phyloP scores from a whole-genome alignment of 2,113 vertebrate species.

The Tychaedon coryphoeus region DNA sequence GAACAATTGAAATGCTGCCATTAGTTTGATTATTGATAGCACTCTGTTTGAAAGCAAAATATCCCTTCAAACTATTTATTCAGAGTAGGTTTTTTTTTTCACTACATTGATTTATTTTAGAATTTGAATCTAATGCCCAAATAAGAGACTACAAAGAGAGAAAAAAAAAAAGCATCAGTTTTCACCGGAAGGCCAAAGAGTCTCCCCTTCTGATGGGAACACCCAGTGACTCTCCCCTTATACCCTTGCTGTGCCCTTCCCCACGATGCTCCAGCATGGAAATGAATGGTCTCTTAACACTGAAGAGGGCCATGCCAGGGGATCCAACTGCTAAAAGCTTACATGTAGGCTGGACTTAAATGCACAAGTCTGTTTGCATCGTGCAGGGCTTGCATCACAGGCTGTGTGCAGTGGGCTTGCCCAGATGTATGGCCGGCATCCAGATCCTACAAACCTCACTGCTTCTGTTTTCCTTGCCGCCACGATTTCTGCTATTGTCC shows the following conservation, averaged over 20 bases:
- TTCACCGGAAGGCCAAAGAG: neutral
- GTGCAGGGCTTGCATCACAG: neutral
- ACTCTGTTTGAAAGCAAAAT: neutral
- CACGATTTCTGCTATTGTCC: neutral
- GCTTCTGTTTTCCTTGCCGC: slow-evolving; percentile 37
- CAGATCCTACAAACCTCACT: neutral
- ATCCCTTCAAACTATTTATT: neutral
- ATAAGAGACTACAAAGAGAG: neutral
- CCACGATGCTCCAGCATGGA: neutral
- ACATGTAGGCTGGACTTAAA: neutral
- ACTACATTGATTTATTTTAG: neutral
- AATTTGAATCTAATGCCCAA: neutral
- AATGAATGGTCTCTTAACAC: neutral
- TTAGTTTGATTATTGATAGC: neutral
- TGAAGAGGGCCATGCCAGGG: neutral
- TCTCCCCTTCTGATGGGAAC: neutral
- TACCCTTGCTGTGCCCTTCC: neutral
- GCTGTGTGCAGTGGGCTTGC: neutral
- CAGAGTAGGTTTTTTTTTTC: neutral
- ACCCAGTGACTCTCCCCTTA: neutral
- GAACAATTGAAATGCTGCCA: neutral
- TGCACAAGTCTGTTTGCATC: neutral
- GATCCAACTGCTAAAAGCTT: neutral
- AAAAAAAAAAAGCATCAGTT: neutral
- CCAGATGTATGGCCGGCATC: slow-evolving; percentile 25